Evolutionary conservation across 2,113 vertebrate genomes (phyloP).

Genomic region (Bombycilla garrulus): DNA sequence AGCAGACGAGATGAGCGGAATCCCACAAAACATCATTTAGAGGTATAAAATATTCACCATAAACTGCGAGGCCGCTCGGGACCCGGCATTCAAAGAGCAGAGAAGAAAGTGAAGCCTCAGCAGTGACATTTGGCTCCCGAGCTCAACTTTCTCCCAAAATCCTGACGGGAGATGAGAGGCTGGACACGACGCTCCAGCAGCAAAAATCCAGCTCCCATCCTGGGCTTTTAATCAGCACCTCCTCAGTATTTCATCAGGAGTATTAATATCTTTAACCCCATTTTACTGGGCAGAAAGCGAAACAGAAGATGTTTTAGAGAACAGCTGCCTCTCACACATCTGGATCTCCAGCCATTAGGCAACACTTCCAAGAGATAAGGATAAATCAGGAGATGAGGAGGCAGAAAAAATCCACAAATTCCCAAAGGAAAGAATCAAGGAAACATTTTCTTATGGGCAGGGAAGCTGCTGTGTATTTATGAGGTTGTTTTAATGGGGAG

Average conservation of each 20-base stretch:
- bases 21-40: constrained; percentile 32
- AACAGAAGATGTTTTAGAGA: background rate
- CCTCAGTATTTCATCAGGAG: background rate
- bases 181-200: rapidly evolving
- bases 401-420: background rate
- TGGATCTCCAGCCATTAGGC: background rate
- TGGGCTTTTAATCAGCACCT: background rate
- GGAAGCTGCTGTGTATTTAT: background rate
- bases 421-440: background rate
- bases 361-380: background rate
- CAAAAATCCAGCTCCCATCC: background rate
- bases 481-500: background rate
- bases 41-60: constrained; percentile 33
- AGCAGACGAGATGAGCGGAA: background rate
- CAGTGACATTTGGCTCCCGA: background rate
- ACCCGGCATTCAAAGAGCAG: background rate
- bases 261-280: background rate
- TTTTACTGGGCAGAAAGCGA: background rate
- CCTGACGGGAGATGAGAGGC: background rate
- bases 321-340: background rate
- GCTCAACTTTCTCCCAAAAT: background rate
- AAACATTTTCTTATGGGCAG: background rate
- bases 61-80: background rate
- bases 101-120: constrained; percentile 7
- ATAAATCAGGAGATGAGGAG: background rate